Conservation (phyloP, 2,113 vertebrate species). For the Prietella phreatophila region DNA sequence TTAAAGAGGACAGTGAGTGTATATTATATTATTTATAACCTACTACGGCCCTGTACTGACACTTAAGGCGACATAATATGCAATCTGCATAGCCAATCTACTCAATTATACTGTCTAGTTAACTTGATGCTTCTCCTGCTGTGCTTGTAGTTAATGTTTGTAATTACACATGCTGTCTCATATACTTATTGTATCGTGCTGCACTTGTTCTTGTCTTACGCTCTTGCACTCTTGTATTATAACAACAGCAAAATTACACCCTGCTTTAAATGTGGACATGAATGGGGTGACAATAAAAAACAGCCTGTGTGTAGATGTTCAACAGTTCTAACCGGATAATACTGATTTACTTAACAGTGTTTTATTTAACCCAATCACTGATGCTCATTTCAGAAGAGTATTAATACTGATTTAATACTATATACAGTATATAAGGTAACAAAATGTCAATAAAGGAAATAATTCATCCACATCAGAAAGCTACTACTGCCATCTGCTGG, state of each 20-base stretch:
- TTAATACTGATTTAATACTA: background rate
- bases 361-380: background rate
- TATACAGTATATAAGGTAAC: background rate
- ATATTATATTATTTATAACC: background rate
- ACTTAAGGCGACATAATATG: background rate
- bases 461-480: constrained; percentile 19
- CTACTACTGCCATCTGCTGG: constrained; percentile 48
- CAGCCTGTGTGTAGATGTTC: background rate
- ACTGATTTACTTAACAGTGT: background rate
- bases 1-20: background rate
- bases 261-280: background rate
- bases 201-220: background rate
- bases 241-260: background rate
- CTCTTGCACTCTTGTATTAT: background rate
- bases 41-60: background rate
- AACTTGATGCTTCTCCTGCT: background rate
- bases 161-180: background rate
- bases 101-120: background rate
- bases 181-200: background rate
- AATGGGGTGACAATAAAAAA: background rate
- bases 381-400: background rate
- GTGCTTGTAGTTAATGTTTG: background rate
- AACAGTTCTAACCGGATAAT: background rate
- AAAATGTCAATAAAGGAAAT: background rate
- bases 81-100: background rate